phyloP scores from a whole-genome alignment of 2,113 vertebrate species.

The Etia nguti region DNA sequence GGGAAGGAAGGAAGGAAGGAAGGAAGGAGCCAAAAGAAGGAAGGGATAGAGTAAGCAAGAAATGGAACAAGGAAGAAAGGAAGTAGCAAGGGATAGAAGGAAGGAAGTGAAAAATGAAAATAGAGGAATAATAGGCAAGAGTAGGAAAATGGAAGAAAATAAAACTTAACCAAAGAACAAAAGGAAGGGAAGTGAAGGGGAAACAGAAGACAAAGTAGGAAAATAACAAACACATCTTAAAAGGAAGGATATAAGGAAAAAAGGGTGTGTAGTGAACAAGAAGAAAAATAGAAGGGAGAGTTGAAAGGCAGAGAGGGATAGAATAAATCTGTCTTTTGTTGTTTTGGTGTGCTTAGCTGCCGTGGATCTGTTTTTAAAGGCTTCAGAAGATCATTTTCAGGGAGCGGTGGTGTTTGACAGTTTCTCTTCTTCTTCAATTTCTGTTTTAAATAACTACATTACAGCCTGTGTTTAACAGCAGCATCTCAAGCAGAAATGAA shows the following conservation, averaged over 20 bases:
- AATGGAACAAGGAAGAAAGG: background rate
- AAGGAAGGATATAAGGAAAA: background rate
- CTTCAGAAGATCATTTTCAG: background rate
- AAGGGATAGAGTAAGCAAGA: background rate
- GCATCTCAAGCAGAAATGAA: background rate
- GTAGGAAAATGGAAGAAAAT: background rate
- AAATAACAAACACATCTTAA: background rate
- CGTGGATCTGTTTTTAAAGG: background rate
- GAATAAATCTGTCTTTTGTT: background rate
- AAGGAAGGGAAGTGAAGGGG: background rate
- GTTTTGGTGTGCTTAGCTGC: background rate
- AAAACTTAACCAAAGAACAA: background rate
- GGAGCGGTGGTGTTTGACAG: background rate
- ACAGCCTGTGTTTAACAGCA: background rate
- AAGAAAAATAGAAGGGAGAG: background rate
- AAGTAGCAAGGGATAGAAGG: background rate
- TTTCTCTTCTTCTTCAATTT: background rate
- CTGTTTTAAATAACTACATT: background rate
- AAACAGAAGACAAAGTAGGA: background rate
- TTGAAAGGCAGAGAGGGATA: background rate
- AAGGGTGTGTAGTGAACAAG: fast-evolving
- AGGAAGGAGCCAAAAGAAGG: background rate
- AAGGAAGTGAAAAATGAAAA: background rate
- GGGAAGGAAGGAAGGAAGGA: background rate
- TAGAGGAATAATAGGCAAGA: fast-evolving